phyloP scores from a whole-genome alignment of 2,888 invertebrate genomes.

The Globia sparganii region DNA sequence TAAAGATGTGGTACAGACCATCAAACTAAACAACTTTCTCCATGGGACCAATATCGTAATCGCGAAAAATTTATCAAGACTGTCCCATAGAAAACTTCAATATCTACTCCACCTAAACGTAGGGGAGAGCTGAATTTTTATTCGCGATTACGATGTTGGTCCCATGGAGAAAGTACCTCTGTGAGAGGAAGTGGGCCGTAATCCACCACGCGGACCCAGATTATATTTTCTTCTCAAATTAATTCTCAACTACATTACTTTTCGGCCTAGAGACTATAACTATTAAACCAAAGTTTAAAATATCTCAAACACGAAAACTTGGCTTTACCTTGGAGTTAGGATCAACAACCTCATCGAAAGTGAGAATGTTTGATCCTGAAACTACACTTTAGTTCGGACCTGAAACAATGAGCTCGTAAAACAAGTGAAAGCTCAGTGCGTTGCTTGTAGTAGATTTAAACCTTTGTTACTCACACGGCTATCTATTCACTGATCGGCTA shows the following conservation, averaged over 20 bases:
- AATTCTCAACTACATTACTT: background rate
- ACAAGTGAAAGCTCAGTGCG: constrained; percentile 49
- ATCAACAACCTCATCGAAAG: constrained; percentile 36
- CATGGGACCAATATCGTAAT: too few relatives aligned
- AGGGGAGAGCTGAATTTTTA: too few relatives aligned
- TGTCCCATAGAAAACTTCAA: too few relatives aligned
- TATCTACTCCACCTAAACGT: too few relatives aligned
- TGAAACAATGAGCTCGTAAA: constrained; percentile 57
- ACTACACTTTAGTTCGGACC: constrained; percentile 49
- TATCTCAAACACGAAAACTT: background rate
- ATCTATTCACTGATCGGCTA: background rate
- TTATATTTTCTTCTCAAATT: too few relatives aligned
- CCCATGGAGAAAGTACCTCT: too few relatives aligned
- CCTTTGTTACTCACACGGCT: constrained; percentile 13
- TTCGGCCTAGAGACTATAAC: background rate
- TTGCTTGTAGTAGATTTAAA: constrained; percentile 27
- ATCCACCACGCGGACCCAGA: too few relatives aligned
- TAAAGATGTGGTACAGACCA: too few relatives aligned
- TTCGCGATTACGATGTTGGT: too few relatives aligned
- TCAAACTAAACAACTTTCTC: too few relatives aligned
- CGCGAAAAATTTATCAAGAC: too few relatives aligned
- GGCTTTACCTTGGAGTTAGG: background rate
- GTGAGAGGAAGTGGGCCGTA: too few relatives aligned
- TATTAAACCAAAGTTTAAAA: background rate
- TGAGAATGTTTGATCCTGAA: constrained; percentile 53